Evolutionary conservation across 2,888 invertebrate species (phyloP), one percentile per base, ranked within the genome.

Genomic region (Eupelmus urozonus): DNA sequence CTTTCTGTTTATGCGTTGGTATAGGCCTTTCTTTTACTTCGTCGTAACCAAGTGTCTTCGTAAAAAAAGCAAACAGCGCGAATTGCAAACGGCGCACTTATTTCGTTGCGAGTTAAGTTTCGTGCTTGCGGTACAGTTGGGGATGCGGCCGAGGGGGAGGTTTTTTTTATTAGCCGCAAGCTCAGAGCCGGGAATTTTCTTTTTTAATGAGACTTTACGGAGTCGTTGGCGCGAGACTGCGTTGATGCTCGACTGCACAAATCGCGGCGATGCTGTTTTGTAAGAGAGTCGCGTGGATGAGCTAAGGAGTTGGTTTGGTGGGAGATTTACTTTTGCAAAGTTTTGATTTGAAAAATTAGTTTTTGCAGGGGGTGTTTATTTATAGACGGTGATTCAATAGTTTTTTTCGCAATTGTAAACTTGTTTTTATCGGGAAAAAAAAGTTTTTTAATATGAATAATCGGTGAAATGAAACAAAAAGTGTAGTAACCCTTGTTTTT

Each of bases 11-110:
- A 27, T 53, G 73, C 76, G 70, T 40, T 76, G 65, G 53, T 82
- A 76, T 76, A 75, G 60, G 72, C 75, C 62, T 79, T 82, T 81
- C 81, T 82, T 81, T 72, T 34, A 7, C 53, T 69, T 62, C 40
- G 7, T 60, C 51, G 63, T 60, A 71, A 65, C 42, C 29, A 34
- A 59, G 77, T 60, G 40, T 71, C 65, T 66, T 71, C 66, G 60
- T 74, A 66, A 81, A 74, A 73, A 27, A 57, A 16, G 4, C n/a
- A n/a, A 27, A 57, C 0, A 18, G 27, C 34, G 53, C 25, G 11
- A 7, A n/a, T 23, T 49, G 16, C 11, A n/a, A n/a, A n/a, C 18
- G 25, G 13, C 40, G 45, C 23, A 11, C 69, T 59, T 69, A 74
- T 65, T 71, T 63, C 29, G 49, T 49, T 53, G 20, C 55, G 69